These are phyloP conservation scores for Syrphus vitripennis DNA, from an alignment of 2,888 invertebrate genomes.

Conservation along the genomic window DNA sequence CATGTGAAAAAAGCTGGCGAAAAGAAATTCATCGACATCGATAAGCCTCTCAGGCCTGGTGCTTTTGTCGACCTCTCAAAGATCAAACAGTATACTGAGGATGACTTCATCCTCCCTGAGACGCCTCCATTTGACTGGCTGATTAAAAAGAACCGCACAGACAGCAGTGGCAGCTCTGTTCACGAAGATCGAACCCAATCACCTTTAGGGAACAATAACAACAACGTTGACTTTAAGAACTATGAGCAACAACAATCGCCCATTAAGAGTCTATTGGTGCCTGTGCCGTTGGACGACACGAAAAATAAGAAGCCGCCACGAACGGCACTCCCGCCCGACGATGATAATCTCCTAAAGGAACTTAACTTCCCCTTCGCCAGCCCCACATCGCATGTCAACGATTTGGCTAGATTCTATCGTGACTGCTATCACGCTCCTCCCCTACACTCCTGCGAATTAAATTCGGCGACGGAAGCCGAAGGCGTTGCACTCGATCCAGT, in stretches of 20 bases:
- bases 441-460: conserved; percentile 73
- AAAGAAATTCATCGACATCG: conserved; percentile 86
- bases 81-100: conserved; percentile 83
- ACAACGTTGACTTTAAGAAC: conserved; percentile 71
- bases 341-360: conserved; percentile 80
- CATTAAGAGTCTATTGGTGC: conserved; percentile 77
- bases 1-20: conserved; percentile 82
- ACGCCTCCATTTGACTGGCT: conserved; percentile 86
- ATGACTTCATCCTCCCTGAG: conserved; percentile 83
- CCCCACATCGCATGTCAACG: conserved; percentile 79
- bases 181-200: conserved; percentile 59
- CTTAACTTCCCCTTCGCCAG: conserved; percentile 81
- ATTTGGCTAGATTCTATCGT: conserved; percentile 81
- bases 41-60: conserved; percentile 88
- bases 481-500: conserved; percentile 72
- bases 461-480: conserved; percentile 15
- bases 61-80: conserved; percentile 89
- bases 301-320: conserved; percentile 58
- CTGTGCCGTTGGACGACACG: conserved; percentile 70
- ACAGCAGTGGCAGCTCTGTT: conserved; percentile 72
- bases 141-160: conserved; percentile 76
- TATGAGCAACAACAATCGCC: conserved; percentile 75
- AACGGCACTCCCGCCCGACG: conserved; percentile 75
- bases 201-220: conserved; percentile 65
- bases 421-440: conserved; percentile 81